phyloP scores from a whole-genome alignment of 2,888 invertebrate genomes.

The Andrena hattorfiana region DNA sequence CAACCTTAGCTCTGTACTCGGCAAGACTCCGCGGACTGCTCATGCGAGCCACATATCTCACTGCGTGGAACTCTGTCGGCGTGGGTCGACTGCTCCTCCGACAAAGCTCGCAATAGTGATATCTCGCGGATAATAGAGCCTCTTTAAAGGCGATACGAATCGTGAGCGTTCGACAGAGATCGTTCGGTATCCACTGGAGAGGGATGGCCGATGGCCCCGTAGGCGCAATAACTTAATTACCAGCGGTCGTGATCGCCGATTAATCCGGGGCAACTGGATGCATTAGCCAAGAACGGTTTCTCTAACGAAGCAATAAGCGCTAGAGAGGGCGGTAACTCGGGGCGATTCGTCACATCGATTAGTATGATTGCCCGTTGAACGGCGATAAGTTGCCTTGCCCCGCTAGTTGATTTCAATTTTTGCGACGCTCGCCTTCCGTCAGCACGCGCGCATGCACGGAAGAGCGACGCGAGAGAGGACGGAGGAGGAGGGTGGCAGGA shows the following conservation, averaged over 20 bases:
- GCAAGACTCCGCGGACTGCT: neutral
- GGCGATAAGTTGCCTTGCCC: conserved; percentile 40
- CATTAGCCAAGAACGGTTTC: conserved; percentile 60
- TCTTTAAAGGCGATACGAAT: conserved; percentile 16
- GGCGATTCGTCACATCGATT: conserved; percentile 62
- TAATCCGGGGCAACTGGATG: conserved; percentile 48
- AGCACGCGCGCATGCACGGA: neutral
- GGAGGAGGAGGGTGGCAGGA: conserved; percentile 44
- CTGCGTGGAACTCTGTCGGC: conserved; percentile 4
- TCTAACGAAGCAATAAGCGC: conserved; percentile 61
- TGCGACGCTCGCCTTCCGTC: conserved; percentile 10
- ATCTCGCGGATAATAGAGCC: conserved; percentile 20
- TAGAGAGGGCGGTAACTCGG: conserved; percentile 43
- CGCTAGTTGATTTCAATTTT: conserved; percentile 49
- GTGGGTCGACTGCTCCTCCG: neutral
- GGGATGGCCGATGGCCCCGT: neutral
- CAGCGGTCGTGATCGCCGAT: conserved; percentile 46
- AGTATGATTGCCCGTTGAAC: conserved; percentile 58
- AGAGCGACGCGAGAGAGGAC: conserved; percentile 11
- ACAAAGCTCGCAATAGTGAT: neutral
- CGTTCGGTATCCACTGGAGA: conserved; percentile 3
- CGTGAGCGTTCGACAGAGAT: conserved; percentile 16
- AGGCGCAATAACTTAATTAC: conserved; percentile 55
- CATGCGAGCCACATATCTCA: conserved; percentile 9
- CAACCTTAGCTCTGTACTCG: no score